These are phyloP conservation scores for Drosophila rhopaloa DNA, from an alignment of 1,140 invertebrate species.

Conservation along the genomic window DNA sequence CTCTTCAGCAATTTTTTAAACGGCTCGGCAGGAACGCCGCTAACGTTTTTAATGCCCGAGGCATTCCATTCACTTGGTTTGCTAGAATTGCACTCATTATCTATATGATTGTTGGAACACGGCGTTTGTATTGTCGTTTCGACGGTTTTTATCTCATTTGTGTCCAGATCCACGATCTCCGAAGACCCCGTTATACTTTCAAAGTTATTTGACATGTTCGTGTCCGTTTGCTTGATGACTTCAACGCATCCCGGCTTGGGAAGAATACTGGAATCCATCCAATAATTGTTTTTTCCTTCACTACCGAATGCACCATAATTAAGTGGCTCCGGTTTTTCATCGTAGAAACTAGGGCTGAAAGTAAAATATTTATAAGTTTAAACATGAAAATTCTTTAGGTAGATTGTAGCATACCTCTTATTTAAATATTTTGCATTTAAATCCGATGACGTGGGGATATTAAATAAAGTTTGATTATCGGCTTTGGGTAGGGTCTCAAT, in stretches of 20 bases:
- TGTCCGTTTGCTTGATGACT: constrained; percentile 59
- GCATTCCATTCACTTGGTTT: constrained; percentile 35
- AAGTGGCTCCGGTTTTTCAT: constrained; percentile 63
- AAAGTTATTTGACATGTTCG: constrained; percentile 59
- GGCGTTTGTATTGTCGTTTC: constrained; percentile 81
- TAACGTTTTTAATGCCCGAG: constrained; percentile 35
- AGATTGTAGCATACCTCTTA: constrained; percentile 27
- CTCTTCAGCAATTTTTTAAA: constrained; percentile 65
- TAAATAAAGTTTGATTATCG: constrained; percentile 20
- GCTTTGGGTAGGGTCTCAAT: constrained; percentile 24
- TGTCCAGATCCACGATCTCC: constrained; percentile 87
- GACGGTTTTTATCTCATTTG: constrained; percentile 87
- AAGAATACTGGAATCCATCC: constrained; percentile 68
- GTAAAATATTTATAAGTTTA: not conserved
- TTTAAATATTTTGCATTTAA: constrained; percentile 44
- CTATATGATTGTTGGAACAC: constrained; percentile 41
- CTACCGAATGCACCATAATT: constrained; percentile 40
- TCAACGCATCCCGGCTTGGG: constrained; percentile 73
- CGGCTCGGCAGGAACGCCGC: constrained; percentile 33
- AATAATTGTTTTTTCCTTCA: constrained; percentile 65
- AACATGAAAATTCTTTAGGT: too few relatives aligned
- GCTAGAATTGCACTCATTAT: constrained; percentile 12
- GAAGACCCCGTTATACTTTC: constrained; percentile 76
- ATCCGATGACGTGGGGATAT: constrained; percentile 32
- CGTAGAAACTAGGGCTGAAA: constrained; percentile 31